Conservation (phyloP, 2,797 vertebrate genomes). For the Falco novaeseelandiae region DNA sequence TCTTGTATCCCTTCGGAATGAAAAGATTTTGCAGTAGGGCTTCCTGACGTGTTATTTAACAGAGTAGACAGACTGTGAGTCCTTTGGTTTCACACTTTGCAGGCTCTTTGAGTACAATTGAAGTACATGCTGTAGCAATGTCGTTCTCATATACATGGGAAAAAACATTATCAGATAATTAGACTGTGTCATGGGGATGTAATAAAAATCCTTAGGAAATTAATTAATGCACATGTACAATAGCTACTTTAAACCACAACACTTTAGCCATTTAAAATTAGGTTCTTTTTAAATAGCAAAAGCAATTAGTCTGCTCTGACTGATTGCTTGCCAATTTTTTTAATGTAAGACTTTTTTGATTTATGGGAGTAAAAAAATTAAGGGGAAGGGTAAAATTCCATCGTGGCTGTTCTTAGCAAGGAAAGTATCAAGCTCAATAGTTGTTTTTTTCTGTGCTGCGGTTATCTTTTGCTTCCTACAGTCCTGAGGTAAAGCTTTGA, state of each 20-base stretch:
- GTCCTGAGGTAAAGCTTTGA: not conserved
- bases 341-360: slow-evolving; percentile 46
- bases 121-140: slow-evolving; percentile 25
- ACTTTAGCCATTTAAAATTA: slow-evolving; percentile 69
- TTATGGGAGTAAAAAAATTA: slow-evolving; percentile 4
- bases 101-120: slow-evolving; percentile 1
- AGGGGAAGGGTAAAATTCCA: slow-evolving; percentile 26
- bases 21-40: not conserved
- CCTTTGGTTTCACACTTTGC: slow-evolving; percentile 1
- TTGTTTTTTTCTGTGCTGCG: not conserved
- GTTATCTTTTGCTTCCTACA: not conserved
- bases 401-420: not conserved
- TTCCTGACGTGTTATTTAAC: not conserved
- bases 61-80: not conserved
- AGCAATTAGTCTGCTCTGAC: slow-evolving; percentile 71
- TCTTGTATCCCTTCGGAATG: not conserved
- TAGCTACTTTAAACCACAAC: slow-evolving; percentile 69
- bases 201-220: slow-evolving; percentile 77
- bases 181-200: slow-evolving; percentile 65
- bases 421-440: not conserved
- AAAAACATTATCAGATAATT: slow-evolving; percentile 71
- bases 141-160: not conserved
- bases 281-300: slow-evolving; percentile 71
- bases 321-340: slow-evolving; percentile 72
- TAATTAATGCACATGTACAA: slow-evolving; percentile 77